A percentile compares a stretch with the other conserved stretches of the same genome.
These are phyloP conservation scores for Loriculus beryllinus DNA, from an alignment of 2,797 vertebrate genomes.

Conservation along the genomic window DNA sequence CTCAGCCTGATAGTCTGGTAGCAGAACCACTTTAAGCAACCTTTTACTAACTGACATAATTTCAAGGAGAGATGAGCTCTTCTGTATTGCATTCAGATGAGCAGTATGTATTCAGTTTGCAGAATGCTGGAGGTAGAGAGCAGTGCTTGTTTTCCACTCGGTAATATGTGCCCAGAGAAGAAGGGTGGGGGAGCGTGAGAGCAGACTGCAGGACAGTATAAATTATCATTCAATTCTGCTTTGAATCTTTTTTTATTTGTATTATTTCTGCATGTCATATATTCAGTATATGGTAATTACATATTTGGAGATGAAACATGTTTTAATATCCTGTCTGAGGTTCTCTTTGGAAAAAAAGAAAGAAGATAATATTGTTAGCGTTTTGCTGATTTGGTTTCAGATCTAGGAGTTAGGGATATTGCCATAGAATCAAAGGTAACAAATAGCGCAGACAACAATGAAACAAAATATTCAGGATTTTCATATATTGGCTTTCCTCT, in stretches of 20 bases:
- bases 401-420: neutral
- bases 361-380: neutral
- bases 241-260: conserved; percentile 16
- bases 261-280: neutral
- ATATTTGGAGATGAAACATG: neutral
- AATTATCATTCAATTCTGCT: conserved; percentile 4
- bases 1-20: neutral
- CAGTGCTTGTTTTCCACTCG: neutral
- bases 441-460: neutral
- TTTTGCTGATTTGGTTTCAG: conserved; percentile 22
- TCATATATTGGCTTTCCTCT: neutral
- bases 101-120: neutral
- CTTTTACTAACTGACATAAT: neutral
- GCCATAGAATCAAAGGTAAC: conserved; percentile 1
- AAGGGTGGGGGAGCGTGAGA: neutral
- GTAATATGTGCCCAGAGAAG: neutral
- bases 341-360: neutral
- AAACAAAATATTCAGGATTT: neutral
- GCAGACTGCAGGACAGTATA: neutral
- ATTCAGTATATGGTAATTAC: conserved; percentile 20
- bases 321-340: conserved; percentile 59
- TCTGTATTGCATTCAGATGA: neutral
- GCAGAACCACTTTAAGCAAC: neutral
- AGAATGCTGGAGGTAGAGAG: neutral
- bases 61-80: neutral